These are phyloP conservation scores for Strigamia maritima DNA, from an alignment of 2,888 invertebrate species.

Conservation along the genomic window DNA sequence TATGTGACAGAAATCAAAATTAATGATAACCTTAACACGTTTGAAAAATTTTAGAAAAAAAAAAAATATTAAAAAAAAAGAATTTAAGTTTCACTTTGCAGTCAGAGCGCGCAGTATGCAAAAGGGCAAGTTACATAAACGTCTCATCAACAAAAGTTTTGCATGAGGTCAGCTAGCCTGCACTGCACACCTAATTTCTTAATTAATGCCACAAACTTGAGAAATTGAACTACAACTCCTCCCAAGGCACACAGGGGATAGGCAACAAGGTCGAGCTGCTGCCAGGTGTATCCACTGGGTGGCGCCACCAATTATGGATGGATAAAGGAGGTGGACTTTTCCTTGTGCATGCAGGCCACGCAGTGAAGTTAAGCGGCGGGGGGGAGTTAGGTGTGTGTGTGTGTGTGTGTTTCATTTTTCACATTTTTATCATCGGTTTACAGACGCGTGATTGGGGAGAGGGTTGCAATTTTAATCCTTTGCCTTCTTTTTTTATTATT, in stretches of 20 bases:
- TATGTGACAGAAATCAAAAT: constrained; percentile 13
- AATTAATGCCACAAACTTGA: constrained; percentile 16
- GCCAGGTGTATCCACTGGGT: constrained; percentile 15
- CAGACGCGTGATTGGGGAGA: neutral
- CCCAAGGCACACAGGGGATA: neutral
- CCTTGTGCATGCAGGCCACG: constrained; percentile 10
- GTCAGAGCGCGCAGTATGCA: neutral
- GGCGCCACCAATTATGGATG: neutral
- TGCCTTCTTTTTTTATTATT: neutral
- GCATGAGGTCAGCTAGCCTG: neutral
- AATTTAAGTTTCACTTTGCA: no score
- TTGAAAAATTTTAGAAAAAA: no score
- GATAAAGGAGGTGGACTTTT: constrained; percentile 2
- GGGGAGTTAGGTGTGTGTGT: neutral
- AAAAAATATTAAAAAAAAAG: no score
- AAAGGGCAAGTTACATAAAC: neutral
- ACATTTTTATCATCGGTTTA: neutral
- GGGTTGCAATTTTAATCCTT: neutral
- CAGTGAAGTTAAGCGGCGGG: neutral
- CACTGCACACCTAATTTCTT: neutral
- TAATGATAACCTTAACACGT: neutral
- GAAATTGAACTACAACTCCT: neutral
- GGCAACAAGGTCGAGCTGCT: constrained; percentile 4
- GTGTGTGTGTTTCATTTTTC: neutral
- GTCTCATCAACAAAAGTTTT: constrained; percentile 4